phyloP scores from a whole-genome alignment of 2,797 vertebrate species.

The Antrozous pallidus region DNA sequence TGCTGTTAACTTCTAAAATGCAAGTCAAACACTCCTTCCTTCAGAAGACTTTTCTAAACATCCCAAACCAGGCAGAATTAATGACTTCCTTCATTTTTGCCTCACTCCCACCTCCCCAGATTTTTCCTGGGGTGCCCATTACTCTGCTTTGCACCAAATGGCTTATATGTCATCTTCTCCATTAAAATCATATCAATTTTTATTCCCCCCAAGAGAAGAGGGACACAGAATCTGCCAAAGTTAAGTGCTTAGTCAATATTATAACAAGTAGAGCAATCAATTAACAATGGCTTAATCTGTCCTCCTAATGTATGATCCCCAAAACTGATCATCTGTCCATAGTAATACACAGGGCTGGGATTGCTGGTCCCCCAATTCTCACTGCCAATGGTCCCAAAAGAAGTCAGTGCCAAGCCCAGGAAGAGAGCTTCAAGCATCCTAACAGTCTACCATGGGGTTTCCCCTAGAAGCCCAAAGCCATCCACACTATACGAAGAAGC shows the following conservation, averaged over 20 bases:
- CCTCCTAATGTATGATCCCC: not conserved
- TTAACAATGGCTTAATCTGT: not conserved
- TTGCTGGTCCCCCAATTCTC: not conserved
- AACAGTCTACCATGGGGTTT: slow-evolving; percentile 24
- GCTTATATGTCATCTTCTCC: not conserved
- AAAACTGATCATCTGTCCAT: not conserved
- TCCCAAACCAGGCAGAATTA: not conserved
- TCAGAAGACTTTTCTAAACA: not conserved
- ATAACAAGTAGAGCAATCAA: not conserved
- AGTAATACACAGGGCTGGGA: not conserved
- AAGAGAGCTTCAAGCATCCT: not conserved
- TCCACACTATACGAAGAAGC: slow-evolving; percentile 66
- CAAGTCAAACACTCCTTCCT: not conserved
- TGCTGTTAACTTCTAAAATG: not conserved
- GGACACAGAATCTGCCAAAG: not conserved
- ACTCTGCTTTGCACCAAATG: not conserved
- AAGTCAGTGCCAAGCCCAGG: not conserved
- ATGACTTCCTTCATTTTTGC: too few species aligned
- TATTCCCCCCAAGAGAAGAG: not conserved
- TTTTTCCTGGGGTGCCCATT: not conserved
- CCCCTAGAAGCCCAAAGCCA: slow-evolving; percentile 57
- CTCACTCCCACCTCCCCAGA: not conserved
- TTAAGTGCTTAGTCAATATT: not conserved
- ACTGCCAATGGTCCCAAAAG: slow-evolving; percentile 11
- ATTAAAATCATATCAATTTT: not conserved